Evolutionary conservation across 2,797 vertebrate species (phyloP).

Genomic region (Momotus momota): DNA sequence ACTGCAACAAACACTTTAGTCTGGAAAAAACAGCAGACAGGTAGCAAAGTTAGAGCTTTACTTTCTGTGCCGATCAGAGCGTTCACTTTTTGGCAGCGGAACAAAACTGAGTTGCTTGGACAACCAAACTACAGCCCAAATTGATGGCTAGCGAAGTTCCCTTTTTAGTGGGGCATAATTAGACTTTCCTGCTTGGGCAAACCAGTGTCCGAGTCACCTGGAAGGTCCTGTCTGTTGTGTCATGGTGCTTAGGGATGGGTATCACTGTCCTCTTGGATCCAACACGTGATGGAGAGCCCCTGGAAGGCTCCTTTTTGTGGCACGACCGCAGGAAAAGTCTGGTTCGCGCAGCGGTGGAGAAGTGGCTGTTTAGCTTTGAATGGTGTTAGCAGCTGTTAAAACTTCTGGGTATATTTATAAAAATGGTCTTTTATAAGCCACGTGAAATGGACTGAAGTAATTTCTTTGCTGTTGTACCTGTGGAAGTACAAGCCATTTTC

Average conservation of each 20-base stretch:
- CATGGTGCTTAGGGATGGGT: not conserved
- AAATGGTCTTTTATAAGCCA: slow-evolving; percentile 73
- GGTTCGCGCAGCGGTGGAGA: not conserved
- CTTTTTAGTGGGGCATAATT: fast-evolving
- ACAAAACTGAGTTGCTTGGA: not conserved
- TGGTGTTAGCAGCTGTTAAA: slow-evolving; percentile 66
- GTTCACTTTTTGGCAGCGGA: not conserved
- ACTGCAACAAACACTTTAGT: not conserved
- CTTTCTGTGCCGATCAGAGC: not conserved
- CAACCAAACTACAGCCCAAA: not conserved
- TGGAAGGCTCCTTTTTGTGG: not conserved
- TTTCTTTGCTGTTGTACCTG: slow-evolving; percentile 79
- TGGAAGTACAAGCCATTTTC: slow-evolving; percentile 85
- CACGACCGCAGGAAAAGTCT: fast-evolving
- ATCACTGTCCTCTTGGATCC: fast-evolving
- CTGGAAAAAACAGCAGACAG: not conserved
- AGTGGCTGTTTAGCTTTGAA: slow-evolving; percentile 6
- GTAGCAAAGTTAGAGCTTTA: fast-evolving
- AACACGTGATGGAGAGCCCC: fast-evolving
- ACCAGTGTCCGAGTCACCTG: not conserved
- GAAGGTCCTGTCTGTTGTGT: not conserved
- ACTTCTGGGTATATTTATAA: slow-evolving; percentile 77
- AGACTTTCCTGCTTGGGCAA: not conserved
- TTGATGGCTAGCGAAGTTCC: not conserved
- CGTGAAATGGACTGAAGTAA: slow-evolving; percentile 71